These are phyloP conservation scores for Astreopora myriophthalma DNA, from an alignment of 64 coral and sea anemone genomes.

Conservation along the genomic window DNA sequence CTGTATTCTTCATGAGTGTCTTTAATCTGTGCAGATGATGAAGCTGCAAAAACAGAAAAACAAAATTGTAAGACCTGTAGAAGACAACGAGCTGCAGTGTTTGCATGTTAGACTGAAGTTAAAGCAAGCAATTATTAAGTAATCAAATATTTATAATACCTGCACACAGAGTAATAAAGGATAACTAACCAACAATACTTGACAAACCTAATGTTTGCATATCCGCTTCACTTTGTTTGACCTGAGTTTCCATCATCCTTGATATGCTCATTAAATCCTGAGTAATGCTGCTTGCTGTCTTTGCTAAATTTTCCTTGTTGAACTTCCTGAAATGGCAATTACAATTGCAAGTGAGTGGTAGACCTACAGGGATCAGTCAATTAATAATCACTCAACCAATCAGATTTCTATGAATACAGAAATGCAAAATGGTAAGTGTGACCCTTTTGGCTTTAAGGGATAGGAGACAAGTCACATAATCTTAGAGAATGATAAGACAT, in stretches of 20 bases:
- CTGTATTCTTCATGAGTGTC: conserved; percentile 95
- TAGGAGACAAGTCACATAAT: too few species aligned
- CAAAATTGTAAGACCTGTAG: too few species aligned
- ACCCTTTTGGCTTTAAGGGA: too few species aligned
- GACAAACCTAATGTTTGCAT: conserved; percentile 70
- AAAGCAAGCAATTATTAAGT: too few species aligned
- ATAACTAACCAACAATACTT: background rate
- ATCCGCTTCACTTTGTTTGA: conserved; percentile 72
- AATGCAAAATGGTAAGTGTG: too few species aligned
- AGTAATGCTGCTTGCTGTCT: conserved; percentile 95
- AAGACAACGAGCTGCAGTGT: too few species aligned
- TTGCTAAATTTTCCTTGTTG: conserved; percentile 92
- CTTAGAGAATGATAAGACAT: too few species aligned
- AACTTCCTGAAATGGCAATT: conserved; percentile 56
- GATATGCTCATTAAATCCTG: conserved; percentile 92
- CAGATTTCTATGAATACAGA: too few species aligned
- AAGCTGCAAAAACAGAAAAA: conserved; percentile 41
- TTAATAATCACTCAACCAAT: background rate
- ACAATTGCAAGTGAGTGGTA: background rate
- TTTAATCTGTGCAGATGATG: conserved; percentile 83
- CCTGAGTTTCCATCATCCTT: conserved; percentile 87
- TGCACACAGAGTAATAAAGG: too few species aligned
- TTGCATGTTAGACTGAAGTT: too few species aligned
- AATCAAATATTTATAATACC: too few species aligned
- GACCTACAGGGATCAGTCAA: background rate